A percentile compares a stretch with the other conserved stretches of the same genome.
These are phyloP conservation scores for Drosophila paulistorum DNA, from an alignment of 1,140 invertebrate genomes.

Conservation along the genomic window DNA sequence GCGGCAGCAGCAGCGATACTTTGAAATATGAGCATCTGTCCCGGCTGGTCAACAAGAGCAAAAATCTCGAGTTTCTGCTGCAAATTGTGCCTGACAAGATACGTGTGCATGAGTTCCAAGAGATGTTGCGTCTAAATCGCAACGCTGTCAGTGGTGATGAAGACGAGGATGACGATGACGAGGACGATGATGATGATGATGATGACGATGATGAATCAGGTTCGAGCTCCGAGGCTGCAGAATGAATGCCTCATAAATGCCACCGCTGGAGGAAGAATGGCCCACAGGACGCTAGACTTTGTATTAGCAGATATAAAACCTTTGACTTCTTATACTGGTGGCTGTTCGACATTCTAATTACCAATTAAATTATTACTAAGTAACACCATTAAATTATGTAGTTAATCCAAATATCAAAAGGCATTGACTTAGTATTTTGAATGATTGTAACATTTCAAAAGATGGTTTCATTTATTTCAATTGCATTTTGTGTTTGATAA, in stretches of 20 bases:
- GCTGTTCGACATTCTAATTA: too few relatives aligned
- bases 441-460: neutral
- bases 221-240: slow-evolving; percentile 34
- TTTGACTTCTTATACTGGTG: too few relatives aligned
- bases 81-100: slow-evolving; percentile 82
- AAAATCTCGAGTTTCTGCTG: slow-evolving; percentile 71
- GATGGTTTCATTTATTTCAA: slow-evolving; percentile 9
- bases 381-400: too few relatives aligned
- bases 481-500: slow-evolving; percentile 45
- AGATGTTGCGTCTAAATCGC: slow-evolving; percentile 68
- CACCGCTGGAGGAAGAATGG: too few relatives aligned
- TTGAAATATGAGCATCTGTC: slow-evolving; percentile 75
- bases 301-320: too few relatives aligned
- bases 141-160: slow-evolving; percentile 49
- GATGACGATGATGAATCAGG: slow-evolving; percentile 38
- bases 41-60: slow-evolving; percentile 67
- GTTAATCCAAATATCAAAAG: too few relatives aligned
- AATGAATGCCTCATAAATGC: neutral
- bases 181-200: slow-evolving; percentile 28
- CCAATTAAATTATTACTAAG: too few relatives aligned
- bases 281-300: too few relatives aligned
- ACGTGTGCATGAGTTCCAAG: slow-evolving; percentile 73
- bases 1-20: slow-evolving; percentile 33
- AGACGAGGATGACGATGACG: slow-evolving; percentile 40
- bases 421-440: neutral